A percentile compares a stretch with the other conserved stretches of the same genome.
Evolutionary conservation across 2,113 vertebrate genomes (phyloP).

Genomic region (Cyprinodon tularosa): DNA sequence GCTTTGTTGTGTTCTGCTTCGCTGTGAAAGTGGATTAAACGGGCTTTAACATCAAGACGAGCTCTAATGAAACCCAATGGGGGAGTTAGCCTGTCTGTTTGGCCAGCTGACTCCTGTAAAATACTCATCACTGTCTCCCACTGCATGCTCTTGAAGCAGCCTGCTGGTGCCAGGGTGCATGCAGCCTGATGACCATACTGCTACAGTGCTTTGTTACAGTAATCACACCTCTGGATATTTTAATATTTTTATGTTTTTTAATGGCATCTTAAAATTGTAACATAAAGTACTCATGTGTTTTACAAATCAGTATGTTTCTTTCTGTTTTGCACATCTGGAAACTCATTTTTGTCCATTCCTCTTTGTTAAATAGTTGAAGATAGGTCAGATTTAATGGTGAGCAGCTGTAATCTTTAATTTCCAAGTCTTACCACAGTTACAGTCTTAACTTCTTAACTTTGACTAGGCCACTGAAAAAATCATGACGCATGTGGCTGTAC

Average conservation of each 20-base stretch:
- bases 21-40: constrained; percentile 78
- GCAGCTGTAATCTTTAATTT: neutral
- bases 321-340: neutral
- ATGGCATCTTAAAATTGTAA: neutral
- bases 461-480: no score
- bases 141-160: constrained; percentile 64
- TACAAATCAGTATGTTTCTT: neutral
- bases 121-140: constrained; percentile 67
- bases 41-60: constrained; percentile 74
- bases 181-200: constrained; percentile 17
- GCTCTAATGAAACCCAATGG: constrained; percentile 76
- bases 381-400: neutral
- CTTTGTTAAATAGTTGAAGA: neutral
- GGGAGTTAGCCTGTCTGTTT: constrained; percentile 75
- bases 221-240: neutral
- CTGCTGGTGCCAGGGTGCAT: constrained; percentile 43
- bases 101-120: constrained; percentile 77
- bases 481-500: no score
- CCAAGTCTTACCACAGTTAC: neutral
- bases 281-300: neutral
- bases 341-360: neutral
- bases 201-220: neutral
- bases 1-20: constrained; percentile 59
- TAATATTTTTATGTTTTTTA: neutral
- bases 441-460: no score